Conservation (phyloP, 2,888 invertebrate genomes). For the Scaptomyza parva region DNA sequence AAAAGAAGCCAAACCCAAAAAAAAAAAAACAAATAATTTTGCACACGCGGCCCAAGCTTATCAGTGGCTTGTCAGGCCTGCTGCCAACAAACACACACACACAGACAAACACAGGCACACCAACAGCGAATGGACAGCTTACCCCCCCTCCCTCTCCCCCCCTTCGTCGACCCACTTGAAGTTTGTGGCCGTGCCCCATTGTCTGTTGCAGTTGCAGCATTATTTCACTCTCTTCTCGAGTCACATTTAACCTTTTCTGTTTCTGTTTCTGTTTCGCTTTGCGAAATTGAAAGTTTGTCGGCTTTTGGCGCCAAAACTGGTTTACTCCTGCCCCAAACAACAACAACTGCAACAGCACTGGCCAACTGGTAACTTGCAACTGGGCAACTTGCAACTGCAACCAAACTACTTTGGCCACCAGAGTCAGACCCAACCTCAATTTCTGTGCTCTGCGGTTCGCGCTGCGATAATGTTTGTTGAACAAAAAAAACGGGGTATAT, state of each 20-base stretch:
- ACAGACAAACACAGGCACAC: neutral
- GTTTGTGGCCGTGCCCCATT: constrained; percentile 36
- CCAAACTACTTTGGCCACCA: constrained; percentile 37
- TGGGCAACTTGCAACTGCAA: constrained; percentile 21
- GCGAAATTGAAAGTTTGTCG: constrained; percentile 74
- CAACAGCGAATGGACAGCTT: too few relatives aligned
- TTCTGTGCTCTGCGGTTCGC: constrained; percentile 41
- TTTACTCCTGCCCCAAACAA: constrained; percentile 53
- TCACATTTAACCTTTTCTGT: constrained; percentile 70
- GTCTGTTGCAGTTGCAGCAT: constrained; percentile 16
- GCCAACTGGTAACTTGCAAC: constrained; percentile 1
- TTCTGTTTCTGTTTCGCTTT: constrained; percentile 43
- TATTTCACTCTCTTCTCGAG: constrained; percentile 11
- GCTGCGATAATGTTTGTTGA: neutral
- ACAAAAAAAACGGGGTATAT: neutral
- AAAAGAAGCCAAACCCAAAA: constrained; percentile 52
- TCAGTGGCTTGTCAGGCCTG: constrained; percentile 69
- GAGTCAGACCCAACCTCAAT: constrained; percentile 61
- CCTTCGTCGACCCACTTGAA: too few relatives aligned
- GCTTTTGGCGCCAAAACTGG: constrained; percentile 67
- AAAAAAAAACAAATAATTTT: too few relatives aligned
- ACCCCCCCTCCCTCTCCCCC: too few relatives aligned
- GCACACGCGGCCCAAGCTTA: constrained; percentile 52
- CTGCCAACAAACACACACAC: constrained; percentile 5
- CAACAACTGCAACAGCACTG: constrained; percentile 25